Base-by-base conservation (phyloP, 2,888 invertebrate species). In the Polymixis lichenea region DNA sequence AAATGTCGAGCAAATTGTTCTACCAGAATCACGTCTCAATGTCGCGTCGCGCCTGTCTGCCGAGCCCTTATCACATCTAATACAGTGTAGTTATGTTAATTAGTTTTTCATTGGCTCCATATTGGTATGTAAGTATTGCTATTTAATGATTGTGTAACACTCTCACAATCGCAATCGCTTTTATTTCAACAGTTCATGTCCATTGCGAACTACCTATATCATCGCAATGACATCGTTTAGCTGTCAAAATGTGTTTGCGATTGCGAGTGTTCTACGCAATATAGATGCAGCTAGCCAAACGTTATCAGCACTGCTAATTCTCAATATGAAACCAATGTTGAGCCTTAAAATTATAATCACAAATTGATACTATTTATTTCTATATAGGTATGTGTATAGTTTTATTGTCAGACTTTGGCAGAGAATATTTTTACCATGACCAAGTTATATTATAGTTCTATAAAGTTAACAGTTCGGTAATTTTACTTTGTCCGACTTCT, bases 361-460 rank as follows among this genome's bases (percentile, higher is more conserved):
- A 66, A 77, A 74, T 53, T 68, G 70, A 83, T 80, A 72, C 51
- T 55, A 80, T 68, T 78, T 67, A 84, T 76, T 72, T 80, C 46
- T 73, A 51, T 62, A 38, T 3, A 38, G 38, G 38, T 38, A 65
- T 22, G 53, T 72, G 65, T 81, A 72, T 84, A 80, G 68, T 76
- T 67, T 80, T 72, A 78, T 43, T 78, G 60, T 73, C 62, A 73
- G 64, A 53, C 17, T 71, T 72, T 56, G 58, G 38, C 64, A 72
- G 58, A 77, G 71, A 64, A 76, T 80, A 71, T 80, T 84, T 70
- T 71, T 76, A 77, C 73, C 80, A 76, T 77, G 80, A 83, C 80
- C 77, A 83, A 83, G 49, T 83, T 64, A 69, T 70, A 82, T 69
- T 72, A 71, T 83, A 83, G 64, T 66, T 75, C 56, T 83, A 25